phyloP scores from a whole-genome alignment of 2,797 vertebrate species.

The Sphaeramia orbicularis region DNA sequence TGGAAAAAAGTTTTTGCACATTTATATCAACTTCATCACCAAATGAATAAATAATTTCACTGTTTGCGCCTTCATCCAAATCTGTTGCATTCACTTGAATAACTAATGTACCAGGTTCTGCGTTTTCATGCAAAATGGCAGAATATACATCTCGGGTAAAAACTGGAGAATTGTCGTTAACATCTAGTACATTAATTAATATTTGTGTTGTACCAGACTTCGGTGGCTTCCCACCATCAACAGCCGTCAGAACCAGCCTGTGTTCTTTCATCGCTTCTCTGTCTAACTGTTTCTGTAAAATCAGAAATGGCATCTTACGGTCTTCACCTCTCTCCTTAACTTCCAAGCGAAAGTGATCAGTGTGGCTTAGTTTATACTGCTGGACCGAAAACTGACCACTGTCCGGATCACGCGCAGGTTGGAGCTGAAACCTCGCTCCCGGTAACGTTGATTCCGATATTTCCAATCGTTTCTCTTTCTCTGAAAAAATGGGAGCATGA shows the following conservation, averaged over 20 bases:
- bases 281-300: conserved; percentile 82
- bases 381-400: conserved; percentile 76
- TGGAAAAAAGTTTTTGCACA: too few relatives aligned
- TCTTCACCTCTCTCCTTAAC: conserved; percentile 72
- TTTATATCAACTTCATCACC: conserved; percentile 72
- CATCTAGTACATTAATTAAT: conserved; percentile 81
- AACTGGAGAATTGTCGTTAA: conserved; percentile 86
- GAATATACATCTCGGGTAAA: conserved; percentile 77
- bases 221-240: conserved; percentile 84
- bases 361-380: conserved; percentile 82
- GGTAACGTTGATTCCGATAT: conserved; percentile 73
- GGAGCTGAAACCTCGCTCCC: conserved; percentile 80
- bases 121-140: conserved; percentile 79
- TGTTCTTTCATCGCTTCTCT: conserved; percentile 78
- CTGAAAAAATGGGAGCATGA: conserved; percentile 68
- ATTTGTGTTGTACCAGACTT: conserved; percentile 72
- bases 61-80: conserved; percentile 72
- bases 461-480: conserved; percentile 68
- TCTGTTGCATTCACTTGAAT: conserved; percentile 84
- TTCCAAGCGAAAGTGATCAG: conserved; percentile 84
- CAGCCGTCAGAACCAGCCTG: conserved; percentile 78
- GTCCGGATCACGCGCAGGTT: conserved; percentile 83
- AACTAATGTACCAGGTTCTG: conserved; percentile 71
- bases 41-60: conserved; percentile 69
- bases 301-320: conserved; percentile 78